These are phyloP conservation scores for Ophraella communa DNA, from an alignment of 2,888 invertebrate species.

Conservation along the genomic window DNA sequence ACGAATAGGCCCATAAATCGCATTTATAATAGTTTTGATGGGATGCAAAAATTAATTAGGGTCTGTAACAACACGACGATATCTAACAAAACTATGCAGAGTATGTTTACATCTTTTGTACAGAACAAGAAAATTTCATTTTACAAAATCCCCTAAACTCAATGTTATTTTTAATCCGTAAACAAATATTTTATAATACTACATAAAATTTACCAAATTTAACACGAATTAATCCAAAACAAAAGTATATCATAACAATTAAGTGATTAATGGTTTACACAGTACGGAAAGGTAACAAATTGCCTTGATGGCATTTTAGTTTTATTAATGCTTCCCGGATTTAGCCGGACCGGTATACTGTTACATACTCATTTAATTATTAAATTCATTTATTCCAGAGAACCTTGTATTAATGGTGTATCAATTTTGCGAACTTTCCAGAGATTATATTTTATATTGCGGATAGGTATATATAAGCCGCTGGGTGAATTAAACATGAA, in stretches of 20 bases:
- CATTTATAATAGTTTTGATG: too few species aligned
- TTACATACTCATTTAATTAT: conserved; percentile 27
- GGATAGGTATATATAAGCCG: conserved; percentile 17
- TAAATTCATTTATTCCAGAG: conserved; percentile 31
- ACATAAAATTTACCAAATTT: neutral
- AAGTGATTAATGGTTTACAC: conserved; percentile 5
- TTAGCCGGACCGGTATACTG: conserved; percentile 9
- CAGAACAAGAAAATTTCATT: too few species aligned
- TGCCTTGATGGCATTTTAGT: conserved; percentile 23
- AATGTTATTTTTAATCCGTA: too few species aligned
- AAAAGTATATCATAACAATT: conserved; percentile 11
- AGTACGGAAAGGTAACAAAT: conserved; percentile 17
- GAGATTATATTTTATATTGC: conserved; percentile 32
- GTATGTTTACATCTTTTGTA: too few species aligned
- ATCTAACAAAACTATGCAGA: too few species aligned
- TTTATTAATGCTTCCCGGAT: conserved; percentile 30
- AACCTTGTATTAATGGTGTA: conserved; percentile 31
- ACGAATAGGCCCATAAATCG: too few species aligned
- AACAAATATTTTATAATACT: neutral
- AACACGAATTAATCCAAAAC: neutral
- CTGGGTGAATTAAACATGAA: conserved; percentile 16
- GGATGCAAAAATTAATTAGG: too few species aligned
- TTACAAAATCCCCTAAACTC: too few species aligned
- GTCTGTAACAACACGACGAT: too few species aligned
- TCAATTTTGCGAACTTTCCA: conserved; percentile 32